Base-by-base conservation (phyloP, 2,888 invertebrate species). In the Taphrorychus bicolor region DNA sequence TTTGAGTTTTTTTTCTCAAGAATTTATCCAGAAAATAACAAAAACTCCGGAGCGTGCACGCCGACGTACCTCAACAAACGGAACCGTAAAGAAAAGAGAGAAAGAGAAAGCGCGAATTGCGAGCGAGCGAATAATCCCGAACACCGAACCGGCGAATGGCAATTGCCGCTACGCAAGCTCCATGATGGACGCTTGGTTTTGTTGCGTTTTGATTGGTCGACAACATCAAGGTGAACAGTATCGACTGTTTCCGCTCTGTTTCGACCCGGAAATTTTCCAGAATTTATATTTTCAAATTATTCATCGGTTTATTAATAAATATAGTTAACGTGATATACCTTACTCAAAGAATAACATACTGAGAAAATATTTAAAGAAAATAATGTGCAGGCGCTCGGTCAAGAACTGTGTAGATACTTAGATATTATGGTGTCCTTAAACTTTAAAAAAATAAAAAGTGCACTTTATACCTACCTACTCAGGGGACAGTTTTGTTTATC, bases 31-130 rank as follows among this genome's bases (percentile, higher is more conserved):
- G 62, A 65, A 73, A 73, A 72, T 69, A 62, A 54, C 71, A 53
- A 72, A 75, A 73, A 73, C 56, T 73, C 56, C 69, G 70, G 73
- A 75, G 73, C 73, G 76, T 72, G 72, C 75, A 74, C 76, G 68
- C 68, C 64, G 48, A 61, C 56, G 63, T 60, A 64, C 52, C 40
- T 59, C 69, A 70, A 56, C 70, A 58, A 71, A 68, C 72, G 63
- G 70, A 72, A 72, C 70, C 72, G 60, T 68, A 64, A 69, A 68
- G 49, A 48, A 22, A 70, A 63, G n/a, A 70, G 66, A 62, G 64
- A 72, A 66, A 65, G 65, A 62, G 51, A 51, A 51, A 18, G 51
- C 18, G 51, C 18, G 5, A 11, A 21, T 14, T 21, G 5, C n/a
- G n/a, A n/a, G n/a, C n/a, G n/a, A n/a, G n/a, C n/a, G n/a, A n/a